These are phyloP conservation scores for Microplitis deprimator DNA, from an alignment of 2,888 invertebrate genomes.

Conservation along the genomic window DNA sequence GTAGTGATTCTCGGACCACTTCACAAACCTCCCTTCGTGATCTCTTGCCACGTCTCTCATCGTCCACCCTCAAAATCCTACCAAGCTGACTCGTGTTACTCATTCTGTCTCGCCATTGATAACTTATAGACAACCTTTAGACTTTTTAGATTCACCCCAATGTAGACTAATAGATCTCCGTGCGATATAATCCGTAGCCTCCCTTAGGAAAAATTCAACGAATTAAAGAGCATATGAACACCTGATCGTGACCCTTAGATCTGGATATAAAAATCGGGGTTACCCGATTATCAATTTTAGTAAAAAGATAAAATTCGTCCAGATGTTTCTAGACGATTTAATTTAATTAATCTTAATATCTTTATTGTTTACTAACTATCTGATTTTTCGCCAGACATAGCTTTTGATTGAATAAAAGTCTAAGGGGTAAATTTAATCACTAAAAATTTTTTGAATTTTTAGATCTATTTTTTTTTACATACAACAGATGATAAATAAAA, in stretches of 20 bases:
- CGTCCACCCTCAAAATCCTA: constrained; percentile 25
- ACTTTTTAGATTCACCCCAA: constrained; percentile 32
- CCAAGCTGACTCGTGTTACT: constrained; percentile 22
- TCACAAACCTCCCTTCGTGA: constrained; percentile 44
- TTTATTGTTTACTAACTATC: background rate
- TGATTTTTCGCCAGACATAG: too few relatives aligned
- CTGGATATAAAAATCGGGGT: constrained; percentile 1
- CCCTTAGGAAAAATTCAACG: constrained; percentile 14
- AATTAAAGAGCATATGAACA: constrained; percentile 35
- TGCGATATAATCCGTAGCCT: constrained; percentile 11
- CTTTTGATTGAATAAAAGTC: too few relatives aligned
- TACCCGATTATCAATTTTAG: constrained; percentile 20
- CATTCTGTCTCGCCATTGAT: constrained; percentile 22
- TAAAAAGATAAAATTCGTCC: constrained; percentile 16
- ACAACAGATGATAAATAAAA: too few relatives aligned
- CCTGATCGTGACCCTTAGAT: constrained; percentile 29
- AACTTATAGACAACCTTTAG: constrained; percentile 27
- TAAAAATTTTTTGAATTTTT: too few relatives aligned
- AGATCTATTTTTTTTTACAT: too few relatives aligned
- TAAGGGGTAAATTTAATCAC: too few relatives aligned
- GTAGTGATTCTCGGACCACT: constrained; percentile 49
- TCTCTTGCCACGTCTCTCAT: constrained; percentile 20
- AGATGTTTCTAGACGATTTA: constrained; percentile 34
- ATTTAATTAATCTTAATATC: constrained; percentile 4
- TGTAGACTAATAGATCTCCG: constrained; percentile 13